phyloP scores from a whole-genome alignment of 2,888 invertebrate genomes.

The Ptilodon capucinus region DNA sequence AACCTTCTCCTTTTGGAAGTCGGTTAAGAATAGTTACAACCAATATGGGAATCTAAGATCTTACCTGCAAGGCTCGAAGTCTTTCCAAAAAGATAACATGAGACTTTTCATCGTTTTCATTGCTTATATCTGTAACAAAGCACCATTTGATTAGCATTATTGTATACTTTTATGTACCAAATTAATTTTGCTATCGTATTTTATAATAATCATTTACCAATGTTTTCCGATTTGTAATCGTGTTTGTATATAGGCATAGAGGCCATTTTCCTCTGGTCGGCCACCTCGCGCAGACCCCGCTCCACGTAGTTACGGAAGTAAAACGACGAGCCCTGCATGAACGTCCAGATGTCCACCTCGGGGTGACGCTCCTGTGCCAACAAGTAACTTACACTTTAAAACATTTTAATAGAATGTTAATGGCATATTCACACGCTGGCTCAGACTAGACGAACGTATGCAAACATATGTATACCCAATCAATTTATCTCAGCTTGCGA shows the following conservation, averaged over 20 bases:
- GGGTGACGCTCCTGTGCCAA: conserved; percentile 86
- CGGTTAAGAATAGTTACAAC: too few relatives aligned
- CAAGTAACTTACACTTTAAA: neutral
- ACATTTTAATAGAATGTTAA: too few relatives aligned
- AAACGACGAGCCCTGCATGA: conserved; percentile 91
- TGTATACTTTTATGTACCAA: too few relatives aligned
- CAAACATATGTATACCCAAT: too few relatives aligned
- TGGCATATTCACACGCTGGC: too few relatives aligned
- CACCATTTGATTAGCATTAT: too few relatives aligned
- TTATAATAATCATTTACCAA: conserved; percentile 49
- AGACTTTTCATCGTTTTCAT: conserved; percentile 74
- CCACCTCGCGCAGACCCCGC: conserved; percentile 84
- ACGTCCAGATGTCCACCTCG: conserved; percentile 92
- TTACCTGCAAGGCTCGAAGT: conserved; percentile 72
- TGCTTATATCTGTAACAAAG: conserved; percentile 67
- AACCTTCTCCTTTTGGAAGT: too few relatives aligned
- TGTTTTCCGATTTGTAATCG: conserved; percentile 65
- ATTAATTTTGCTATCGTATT: too few relatives aligned
- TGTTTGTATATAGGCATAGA: conserved; percentile 63
- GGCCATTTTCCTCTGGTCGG: conserved; percentile 66
- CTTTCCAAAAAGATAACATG: conserved; percentile 72
- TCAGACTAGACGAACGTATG: too few relatives aligned
- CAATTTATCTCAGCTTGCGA: too few relatives aligned
- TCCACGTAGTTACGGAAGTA: conserved; percentile 94
- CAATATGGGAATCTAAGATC: neutral